A percentile compares a stretch with the other conserved stretches of the same genome.
Conservation (phyloP, 2,888 invertebrate species). For the Pantelozetes paolii region DNA sequence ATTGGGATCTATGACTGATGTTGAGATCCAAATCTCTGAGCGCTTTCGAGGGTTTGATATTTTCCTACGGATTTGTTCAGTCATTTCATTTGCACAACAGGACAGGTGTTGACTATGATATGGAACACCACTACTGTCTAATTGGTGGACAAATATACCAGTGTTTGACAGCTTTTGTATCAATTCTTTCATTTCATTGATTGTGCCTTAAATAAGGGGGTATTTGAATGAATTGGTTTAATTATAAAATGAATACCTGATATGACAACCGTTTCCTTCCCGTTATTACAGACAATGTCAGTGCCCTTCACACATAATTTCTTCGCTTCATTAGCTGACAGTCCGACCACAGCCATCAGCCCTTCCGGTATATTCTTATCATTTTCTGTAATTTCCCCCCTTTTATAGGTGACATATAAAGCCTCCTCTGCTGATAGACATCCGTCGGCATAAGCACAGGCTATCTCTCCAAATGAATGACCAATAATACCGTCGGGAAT, state of each 20-base stretch:
- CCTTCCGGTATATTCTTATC: slow-evolving; percentile 44
- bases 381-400: slow-evolving; percentile 52
- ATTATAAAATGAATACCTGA: slow-evolving; percentile 51
- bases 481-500: slow-evolving; percentile 57
- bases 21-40: slow-evolving; percentile 88
- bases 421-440: slow-evolving; percentile 57
- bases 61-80: slow-evolving; percentile 65
- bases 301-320: slow-evolving; percentile 51
- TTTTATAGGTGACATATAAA: slow-evolving; percentile 57
- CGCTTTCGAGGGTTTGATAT: slow-evolving; percentile 73
- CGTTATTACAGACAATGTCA: slow-evolving; percentile 56
- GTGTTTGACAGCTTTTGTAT: background rate
- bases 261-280: slow-evolving; percentile 57
- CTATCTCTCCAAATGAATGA: slow-evolving; percentile 58
- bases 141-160: slow-evolving; percentile 32
- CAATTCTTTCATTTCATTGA: slow-evolving; percentile 8
- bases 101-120: slow-evolving; percentile 31
- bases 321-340: slow-evolving; percentile 52
- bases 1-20: slow-evolving; percentile 77
- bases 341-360: slow-evolving; percentile 53
- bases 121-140: slow-evolving; percentile 24
- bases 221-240: background rate
- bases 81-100: slow-evolving; percentile 60
- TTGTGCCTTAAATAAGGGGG: background rate
- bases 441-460: slow-evolving; percentile 58